Evolutionary conservation across 2,888 invertebrate genomes (phyloP).

Genomic region (Hypomecis punctinalis): DNA sequence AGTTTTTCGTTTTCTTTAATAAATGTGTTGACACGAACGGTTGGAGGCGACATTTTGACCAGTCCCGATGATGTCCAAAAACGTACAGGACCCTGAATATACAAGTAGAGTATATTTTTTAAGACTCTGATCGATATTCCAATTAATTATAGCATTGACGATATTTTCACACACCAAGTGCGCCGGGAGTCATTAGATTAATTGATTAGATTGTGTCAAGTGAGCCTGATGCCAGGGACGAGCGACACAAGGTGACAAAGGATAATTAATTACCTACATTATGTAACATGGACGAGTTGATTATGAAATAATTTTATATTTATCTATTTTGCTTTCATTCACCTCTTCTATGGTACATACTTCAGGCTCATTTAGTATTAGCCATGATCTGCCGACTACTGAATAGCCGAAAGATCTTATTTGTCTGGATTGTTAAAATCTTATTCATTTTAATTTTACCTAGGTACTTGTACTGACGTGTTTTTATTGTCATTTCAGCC

Average conservation of each 20-base stretch:
- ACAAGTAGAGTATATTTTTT: not conserved
- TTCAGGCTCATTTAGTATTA: no score
- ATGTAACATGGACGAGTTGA: not conserved
- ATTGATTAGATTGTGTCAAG: slow-evolving; percentile 46
- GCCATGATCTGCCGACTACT: no score
- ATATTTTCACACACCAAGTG: slow-evolving; percentile 30
- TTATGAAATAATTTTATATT: not conserved
- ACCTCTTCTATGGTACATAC: no score
- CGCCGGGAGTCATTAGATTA: slow-evolving; percentile 45
- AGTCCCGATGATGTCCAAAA: slow-evolving; percentile 11
- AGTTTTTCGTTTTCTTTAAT: slow-evolving; percentile 47
- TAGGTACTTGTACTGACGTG: no score
- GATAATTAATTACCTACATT: slow-evolving; percentile 24
- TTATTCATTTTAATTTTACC: no score
- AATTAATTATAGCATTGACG: slow-evolving; percentile 31
- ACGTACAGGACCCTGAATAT: slow-evolving; percentile 12
- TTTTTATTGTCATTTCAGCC: no score
- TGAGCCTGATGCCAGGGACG: slow-evolving; percentile 1
- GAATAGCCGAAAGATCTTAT: no score
- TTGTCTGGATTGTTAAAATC: no score
- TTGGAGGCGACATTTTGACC: slow-evolving; percentile 50
- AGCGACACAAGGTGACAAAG: slow-evolving; percentile 11
- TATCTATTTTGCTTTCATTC: no score
- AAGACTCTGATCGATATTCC: slow-evolving; percentile 13
- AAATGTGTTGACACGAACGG: slow-evolving; percentile 58